Percentiles rank a stretch among this genome's conserved stretches.
Conservation (phyloP, 64 coral and sea anemone species). For the Montipora cactus region DNA sequence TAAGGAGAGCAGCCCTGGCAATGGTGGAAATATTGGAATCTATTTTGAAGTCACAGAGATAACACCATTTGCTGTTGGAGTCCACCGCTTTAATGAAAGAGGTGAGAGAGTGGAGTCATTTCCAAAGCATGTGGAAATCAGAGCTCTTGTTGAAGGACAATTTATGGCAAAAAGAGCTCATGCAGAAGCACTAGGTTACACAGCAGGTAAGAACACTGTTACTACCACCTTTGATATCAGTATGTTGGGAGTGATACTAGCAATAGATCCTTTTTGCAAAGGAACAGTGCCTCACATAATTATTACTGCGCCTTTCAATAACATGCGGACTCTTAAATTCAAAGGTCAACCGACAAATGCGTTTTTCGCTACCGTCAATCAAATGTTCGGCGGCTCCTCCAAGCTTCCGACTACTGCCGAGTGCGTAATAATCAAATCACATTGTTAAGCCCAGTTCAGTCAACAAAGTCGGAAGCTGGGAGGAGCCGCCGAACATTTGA, state of each 20-base stretch:
- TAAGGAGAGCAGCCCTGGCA: slow-evolving; percentile 70
- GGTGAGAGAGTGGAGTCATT: slow-evolving; percentile 76
- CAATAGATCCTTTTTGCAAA: background rate
- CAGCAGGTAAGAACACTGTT: slow-evolving; percentile 66
- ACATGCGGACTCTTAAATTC: no score
- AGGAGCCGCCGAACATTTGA: no score
- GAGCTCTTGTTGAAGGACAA: slow-evolving; percentile 94
- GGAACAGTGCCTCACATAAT: background rate
- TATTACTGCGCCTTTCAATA: no score
- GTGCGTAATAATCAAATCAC: no score
- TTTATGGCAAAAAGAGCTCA: slow-evolving; percentile 97
- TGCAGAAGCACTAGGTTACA: slow-evolving; percentile 88
- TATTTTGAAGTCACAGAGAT: slow-evolving; percentile 96
- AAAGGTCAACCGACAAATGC: no score
- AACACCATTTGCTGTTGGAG: slow-evolving; percentile 93
- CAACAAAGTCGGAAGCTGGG: no score
- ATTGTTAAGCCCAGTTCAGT: no score
- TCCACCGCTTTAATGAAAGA: slow-evolving; percentile 79
- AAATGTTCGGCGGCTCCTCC: no score
- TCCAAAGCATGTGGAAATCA: slow-evolving; percentile 85
- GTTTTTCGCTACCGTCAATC: no score
- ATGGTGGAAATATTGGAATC: slow-evolving; percentile 96
- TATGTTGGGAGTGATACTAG: background rate
- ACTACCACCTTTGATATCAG: no score
- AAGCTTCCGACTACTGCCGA: no score